phyloP scores from a whole-genome alignment of 2,888 invertebrate species.

The Diarsia brunnea region DNA sequence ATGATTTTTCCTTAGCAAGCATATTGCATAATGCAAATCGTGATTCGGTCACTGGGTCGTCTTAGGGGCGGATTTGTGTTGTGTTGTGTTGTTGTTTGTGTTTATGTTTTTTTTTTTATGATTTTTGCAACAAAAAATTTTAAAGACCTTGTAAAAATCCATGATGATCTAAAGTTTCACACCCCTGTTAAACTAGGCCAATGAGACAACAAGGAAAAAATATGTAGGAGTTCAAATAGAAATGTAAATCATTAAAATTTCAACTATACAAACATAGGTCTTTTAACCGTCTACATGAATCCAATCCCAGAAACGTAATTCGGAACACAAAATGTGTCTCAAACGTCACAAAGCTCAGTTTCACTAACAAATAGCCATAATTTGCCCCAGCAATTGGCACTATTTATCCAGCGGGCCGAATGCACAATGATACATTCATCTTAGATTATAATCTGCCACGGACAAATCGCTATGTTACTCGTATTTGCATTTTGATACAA shows the following conservation, averaged over 20 bases:
- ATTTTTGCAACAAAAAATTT: not conserved
- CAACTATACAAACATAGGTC: not conserved
- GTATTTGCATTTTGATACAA: slow-evolving; percentile 69
- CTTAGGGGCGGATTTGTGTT: too few relatives aligned
- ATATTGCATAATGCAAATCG: not conserved
- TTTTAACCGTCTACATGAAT: slow-evolving; percentile 10
- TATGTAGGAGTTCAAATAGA: not conserved
- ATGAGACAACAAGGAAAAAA: not conserved
- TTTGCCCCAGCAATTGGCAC: slow-evolving; percentile 72
- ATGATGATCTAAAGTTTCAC: too few relatives aligned
- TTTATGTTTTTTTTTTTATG: too few relatives aligned
- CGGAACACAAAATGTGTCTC: slow-evolving; percentile 41
- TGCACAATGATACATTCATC: slow-evolving; percentile 82
- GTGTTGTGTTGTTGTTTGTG: too few relatives aligned
- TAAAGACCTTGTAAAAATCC: not conserved
- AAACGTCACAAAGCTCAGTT: slow-evolving; percentile 63
- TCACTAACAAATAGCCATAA: slow-evolving; percentile 74
- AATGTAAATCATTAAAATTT: slow-evolving; percentile 9
- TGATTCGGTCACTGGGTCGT: too few relatives aligned
- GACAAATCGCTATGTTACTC: slow-evolving; percentile 81
- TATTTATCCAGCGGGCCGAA: slow-evolving; percentile 72
- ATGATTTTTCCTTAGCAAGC: not conserved
- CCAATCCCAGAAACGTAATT: slow-evolving; percentile 46
- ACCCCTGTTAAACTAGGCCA: too few relatives aligned
- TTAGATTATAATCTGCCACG: slow-evolving; percentile 83